phyloP scores from a whole-genome alignment of 2,888 invertebrate species.

The Amphipyra tragopoginis region DNA sequence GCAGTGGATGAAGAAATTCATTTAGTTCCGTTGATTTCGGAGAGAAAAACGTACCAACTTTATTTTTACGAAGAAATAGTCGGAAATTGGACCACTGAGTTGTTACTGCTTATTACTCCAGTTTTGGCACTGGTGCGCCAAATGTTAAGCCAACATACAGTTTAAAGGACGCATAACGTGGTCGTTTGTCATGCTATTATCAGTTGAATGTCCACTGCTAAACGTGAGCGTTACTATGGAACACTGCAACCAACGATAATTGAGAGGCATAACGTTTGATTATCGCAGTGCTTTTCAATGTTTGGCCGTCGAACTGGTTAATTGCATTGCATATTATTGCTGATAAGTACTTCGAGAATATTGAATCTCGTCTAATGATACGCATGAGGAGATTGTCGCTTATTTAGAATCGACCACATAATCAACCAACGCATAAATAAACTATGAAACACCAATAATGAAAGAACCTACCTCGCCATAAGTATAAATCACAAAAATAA shows the following conservation, averaged over 20 bases:
- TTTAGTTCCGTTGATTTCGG: no score
- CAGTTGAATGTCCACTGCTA: slow-evolving; percentile 33
- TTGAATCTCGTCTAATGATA: no score
- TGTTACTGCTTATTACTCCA: slow-evolving; percentile 51
- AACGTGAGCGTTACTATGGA: not conserved
- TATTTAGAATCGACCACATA: no score
- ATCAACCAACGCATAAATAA: no score
- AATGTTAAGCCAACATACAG: slow-evolving; percentile 56
- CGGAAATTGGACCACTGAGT: slow-evolving; percentile 44
- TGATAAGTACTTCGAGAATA: no score
- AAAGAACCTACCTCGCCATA: no score
- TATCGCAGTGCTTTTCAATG: not conserved
- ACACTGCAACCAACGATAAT: slow-evolving; percentile 14
- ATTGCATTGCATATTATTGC: no score
- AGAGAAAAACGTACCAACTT: slow-evolving; percentile 9
- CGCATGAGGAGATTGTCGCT: no score
- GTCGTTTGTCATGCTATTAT: slow-evolving; percentile 49
- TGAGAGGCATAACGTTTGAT: slow-evolving; percentile 14
- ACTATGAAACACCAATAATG: no score
- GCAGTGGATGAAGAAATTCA: no score
- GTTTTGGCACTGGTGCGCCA: slow-evolving; percentile 46
- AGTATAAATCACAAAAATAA: slow-evolving; percentile 9
- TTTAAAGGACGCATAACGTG: slow-evolving; percentile 53
- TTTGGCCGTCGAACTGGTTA: no score
- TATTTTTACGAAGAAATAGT: slow-evolving; percentile 23